Evolutionary conservation across 2,797 vertebrate genomes (phyloP).

Genomic region (Takifugu ocellatus): DNA sequence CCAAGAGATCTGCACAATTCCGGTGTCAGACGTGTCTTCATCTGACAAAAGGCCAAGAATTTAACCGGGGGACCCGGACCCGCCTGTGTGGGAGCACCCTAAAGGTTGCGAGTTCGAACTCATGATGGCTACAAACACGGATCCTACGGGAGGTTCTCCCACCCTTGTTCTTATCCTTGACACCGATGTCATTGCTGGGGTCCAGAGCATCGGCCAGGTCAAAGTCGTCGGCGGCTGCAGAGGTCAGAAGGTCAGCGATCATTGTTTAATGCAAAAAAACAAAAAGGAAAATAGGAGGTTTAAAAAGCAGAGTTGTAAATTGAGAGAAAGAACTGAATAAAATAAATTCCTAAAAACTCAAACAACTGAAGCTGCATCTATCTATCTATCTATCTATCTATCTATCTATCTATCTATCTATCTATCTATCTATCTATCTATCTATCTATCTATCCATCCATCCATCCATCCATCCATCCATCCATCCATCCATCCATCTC

Average conservation of each 20-base stretch:
- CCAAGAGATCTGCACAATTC: no score
- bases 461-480: no score
- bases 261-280: conserved; percentile 8
- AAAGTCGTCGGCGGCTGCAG: conserved; percentile 62
- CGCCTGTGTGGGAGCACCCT: no score
- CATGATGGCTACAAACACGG: not conserved
- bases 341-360: not conserved
- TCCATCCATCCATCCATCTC: no score
- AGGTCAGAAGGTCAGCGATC: conserved; percentile 28
- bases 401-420: no score
- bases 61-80: no score
- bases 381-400: not conserved
- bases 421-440: no score
- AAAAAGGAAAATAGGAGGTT: not conserved
- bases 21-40: no score
- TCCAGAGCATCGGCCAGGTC: conserved; percentile 83
- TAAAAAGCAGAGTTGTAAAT: not conserved
- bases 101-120: no score
- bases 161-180: conserved; percentile 63
- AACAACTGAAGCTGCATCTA: not conserved
- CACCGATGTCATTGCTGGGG: conserved; percentile 71
- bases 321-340: not conserved
- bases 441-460: no score
- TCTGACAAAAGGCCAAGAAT: no score
- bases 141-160: not conserved